Conservation (phyloP, 2,113 vertebrate genomes). For the Carollia perspicillata region DNA sequence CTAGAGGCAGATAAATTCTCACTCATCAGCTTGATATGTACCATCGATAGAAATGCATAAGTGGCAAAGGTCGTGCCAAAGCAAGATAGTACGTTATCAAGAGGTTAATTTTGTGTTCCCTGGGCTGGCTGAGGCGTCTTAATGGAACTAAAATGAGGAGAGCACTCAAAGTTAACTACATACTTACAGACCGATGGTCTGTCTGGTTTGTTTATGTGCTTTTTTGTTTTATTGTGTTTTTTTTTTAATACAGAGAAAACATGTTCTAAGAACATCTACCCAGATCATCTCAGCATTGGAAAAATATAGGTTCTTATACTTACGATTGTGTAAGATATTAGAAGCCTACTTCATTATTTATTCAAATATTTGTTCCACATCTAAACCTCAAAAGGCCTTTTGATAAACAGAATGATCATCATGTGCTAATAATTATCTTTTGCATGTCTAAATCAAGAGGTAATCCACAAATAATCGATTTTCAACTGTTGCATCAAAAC, state of each 20-base stretch:
- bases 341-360: constrained; percentile 27
- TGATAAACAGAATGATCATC: not conserved
- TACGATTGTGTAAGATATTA: not conserved
- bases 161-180: not conserved
- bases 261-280: not conserved
- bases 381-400: constrained; percentile 11
- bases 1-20: not conserved
- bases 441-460: constrained; percentile 3
- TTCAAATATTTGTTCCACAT: constrained; percentile 25
- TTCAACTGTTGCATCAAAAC: constrained; percentile 29
- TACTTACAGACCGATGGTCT: not conserved
- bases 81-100: not conserved
- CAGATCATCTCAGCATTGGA: not conserved
- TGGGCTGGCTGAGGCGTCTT: not conserved
- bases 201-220: not conserved
- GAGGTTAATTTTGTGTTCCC: not conserved
- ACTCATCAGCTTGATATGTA: constrained; percentile 13
- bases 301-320: not conserved
- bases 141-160: not conserved
- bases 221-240: not conserved
- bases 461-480: constrained; percentile 18
- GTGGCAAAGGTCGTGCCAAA: not conserved
- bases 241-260: not conserved
- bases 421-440: constrained; percentile 58
- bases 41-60: not conserved